Evolutionary conservation across 2,888 invertebrate genomes (phyloP), one percentile per base, ranked within the genome.

Genomic region (Heliconius hortense): DNA sequence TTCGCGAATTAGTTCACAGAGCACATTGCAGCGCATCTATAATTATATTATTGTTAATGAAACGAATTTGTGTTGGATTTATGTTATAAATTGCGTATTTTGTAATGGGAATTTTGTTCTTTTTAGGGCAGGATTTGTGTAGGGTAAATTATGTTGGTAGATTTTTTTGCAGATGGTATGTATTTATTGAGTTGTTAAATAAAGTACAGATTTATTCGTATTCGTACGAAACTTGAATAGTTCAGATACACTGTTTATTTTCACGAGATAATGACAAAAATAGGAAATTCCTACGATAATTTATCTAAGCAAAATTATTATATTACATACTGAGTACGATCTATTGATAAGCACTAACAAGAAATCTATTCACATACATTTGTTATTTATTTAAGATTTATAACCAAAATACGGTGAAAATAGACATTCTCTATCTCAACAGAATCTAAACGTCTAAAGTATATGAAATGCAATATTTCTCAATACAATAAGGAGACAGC

Each of bases 401-500:
- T 62, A 39, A 60, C 11, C 28, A 62, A 71, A 67, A 53, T 64
- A 74, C 63, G 48, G 69, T 56, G 60, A 48, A 74, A 70, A 70
- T 74, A 64, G 26, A 43, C 60, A 74, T 48, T 62, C 39, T 35
- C 62, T 76, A 76, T 67, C 74, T n/a, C 39, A 39, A 71, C 72
- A 66, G 31, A 73, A 60, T 77, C 77, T 82, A 82, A 84, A 78
- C 80, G 79, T 79, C 18, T 48, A 48, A 84, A 83, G 81, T 83
- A 84, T 81, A 81, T 82, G 84, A 85, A 80, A 84, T 72, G 90
- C 89, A 89, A 92, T 92, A 93, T 90, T 91, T 93, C 91, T 91
- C 90, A 91, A 91, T 91, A 89, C 87, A 85, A 83, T 83, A 86
- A 84, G 82, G 83, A 90, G 91, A 90, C 91, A 89, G 88, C 87